phyloP scores from a whole-genome alignment of 2,113 vertebrate species.

The Calidris pugnax region DNA sequence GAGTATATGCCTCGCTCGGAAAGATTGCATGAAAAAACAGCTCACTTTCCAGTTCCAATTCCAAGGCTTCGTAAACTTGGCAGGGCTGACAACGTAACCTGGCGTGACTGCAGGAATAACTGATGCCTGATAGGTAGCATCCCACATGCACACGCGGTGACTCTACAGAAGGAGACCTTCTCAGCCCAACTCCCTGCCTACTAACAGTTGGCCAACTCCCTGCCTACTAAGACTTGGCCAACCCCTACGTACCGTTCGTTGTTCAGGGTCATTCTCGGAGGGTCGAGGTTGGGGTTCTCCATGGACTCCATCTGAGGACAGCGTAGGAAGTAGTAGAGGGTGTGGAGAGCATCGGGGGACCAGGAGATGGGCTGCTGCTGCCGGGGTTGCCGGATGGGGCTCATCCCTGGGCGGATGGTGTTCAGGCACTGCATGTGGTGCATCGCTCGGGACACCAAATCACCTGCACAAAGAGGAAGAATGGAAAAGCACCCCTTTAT shows the following conservation, averaged over 20 bases:
- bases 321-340: conserved; percentile 98
- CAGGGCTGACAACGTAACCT: background rate
- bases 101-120: conserved; percentile 29
- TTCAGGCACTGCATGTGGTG: conserved; percentile 96
- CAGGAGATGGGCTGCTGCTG: conserved; percentile 91
- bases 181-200: background rate
- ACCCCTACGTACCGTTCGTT: conserved; percentile 86
- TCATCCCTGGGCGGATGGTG: conserved; percentile 84
- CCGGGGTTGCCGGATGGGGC: conserved; percentile 86
- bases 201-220: too few species aligned
- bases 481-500: background rate
- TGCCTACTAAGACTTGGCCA: too few species aligned
- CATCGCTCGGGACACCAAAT: conserved; percentile 96
- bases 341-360: conserved; percentile 96
- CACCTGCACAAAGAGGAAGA: conserved; percentile 76
- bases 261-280: conserved; percentile 93
- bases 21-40: conserved; percentile 9
- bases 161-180: background rate
- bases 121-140: conserved; percentile 16
- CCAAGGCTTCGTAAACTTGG: conserved; percentile 22
- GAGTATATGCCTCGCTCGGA: background rate
- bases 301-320: conserved; percentile 99
- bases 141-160: background rate
- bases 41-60: conserved; percentile 43
- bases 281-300: conserved; percentile 99